Evolutionary conservation across 1,140 invertebrate species (phyloP).

Genomic region (Hermetia illucens): DNA sequence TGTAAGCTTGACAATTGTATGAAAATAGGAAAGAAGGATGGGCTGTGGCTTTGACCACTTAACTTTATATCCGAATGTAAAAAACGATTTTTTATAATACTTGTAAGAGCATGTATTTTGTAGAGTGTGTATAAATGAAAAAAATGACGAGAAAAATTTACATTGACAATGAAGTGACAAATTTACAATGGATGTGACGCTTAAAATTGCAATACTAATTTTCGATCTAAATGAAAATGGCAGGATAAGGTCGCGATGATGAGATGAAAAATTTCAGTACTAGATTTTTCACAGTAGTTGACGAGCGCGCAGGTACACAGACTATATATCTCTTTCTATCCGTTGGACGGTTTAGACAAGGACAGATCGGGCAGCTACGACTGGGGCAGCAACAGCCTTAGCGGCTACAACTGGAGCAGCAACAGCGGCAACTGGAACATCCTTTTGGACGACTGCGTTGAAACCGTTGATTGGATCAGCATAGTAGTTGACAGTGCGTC

Average conservation of each 20-base stretch:
- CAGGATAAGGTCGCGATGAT: not conserved
- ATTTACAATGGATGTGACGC: slow-evolving; percentile 26
- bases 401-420: slow-evolving; percentile 15
- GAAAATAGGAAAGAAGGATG: too few relatives aligned
- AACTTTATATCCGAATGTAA: not conserved
- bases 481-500: slow-evolving; percentile 38
- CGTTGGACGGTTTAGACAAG: slow-evolving; percentile 14
- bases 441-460: slow-evolving; percentile 41
- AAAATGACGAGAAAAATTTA: slow-evolving; percentile 5
- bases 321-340: not conserved
- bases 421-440: slow-evolving; percentile 30
- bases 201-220: slow-evolving; percentile 1
- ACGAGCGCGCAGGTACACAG: not conserved
- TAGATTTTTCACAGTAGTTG: too few relatives aligned
- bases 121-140: not conserved
- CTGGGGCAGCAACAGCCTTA: slow-evolving; percentile 16
- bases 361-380: slow-evolving; percentile 19
- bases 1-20: too few relatives aligned
- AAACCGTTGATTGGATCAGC: slow-evolving; percentile 39
- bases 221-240: too few relatives aligned
- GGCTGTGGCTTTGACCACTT: not conserved
- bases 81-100: not conserved
- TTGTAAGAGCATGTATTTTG: not conserved
- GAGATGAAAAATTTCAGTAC: not conserved
- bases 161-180: slow-evolving; percentile 23